Conservation (phyloP, 2,888 invertebrate species). For the Leptarthrus brevirostris region DNA sequence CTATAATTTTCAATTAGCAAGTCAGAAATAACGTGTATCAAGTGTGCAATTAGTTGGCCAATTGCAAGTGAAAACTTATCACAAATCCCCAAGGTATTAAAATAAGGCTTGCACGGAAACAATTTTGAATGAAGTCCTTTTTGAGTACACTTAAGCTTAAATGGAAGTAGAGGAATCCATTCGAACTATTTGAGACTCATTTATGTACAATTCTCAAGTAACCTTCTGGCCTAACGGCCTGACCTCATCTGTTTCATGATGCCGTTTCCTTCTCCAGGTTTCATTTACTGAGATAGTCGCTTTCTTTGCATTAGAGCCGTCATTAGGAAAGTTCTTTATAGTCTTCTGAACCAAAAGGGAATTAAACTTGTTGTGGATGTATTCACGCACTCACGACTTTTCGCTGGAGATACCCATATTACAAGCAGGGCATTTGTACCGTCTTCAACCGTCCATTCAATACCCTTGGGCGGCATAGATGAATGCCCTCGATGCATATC, state of each 20-base stretch:
- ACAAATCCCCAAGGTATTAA: neutral
- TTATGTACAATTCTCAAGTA: conserved; percentile 46
- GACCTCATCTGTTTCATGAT: conserved; percentile 52
- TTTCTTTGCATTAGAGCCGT: conserved; percentile 50
- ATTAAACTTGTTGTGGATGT: conserved; percentile 53
- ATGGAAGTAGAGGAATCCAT: conserved; percentile 46
- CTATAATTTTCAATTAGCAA: conserved; percentile 52
- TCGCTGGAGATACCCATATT: conserved; percentile 44
- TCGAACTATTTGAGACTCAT: conserved; percentile 40
- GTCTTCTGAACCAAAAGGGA: conserved; percentile 51
- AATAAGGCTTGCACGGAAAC: conserved; percentile 6
- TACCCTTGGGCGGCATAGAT: conserved; percentile 5
- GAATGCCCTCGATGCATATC: conserved; percentile 46
- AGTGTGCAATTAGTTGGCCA: conserved; percentile 44
- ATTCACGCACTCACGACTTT: conserved; percentile 54
- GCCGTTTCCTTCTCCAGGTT: conserved; percentile 49
- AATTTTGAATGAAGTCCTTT: conserved; percentile 47
- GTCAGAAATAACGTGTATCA: conserved; percentile 31
- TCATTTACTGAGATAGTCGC: conserved; percentile 48
- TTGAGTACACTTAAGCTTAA: conserved; percentile 32
- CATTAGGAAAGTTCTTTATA: conserved; percentile 52
- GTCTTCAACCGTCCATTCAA: conserved; percentile 34
- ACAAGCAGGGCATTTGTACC: conserved; percentile 4
- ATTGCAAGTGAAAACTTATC: conserved; percentile 47
- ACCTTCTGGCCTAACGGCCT: conserved; percentile 42